Percentiles rank a stretch among this genome's conserved stretches.
These are phyloP conservation scores for Heliconius ismenius DNA, from an alignment of 2,888 invertebrate species.

Conservation along the genomic window DNA sequence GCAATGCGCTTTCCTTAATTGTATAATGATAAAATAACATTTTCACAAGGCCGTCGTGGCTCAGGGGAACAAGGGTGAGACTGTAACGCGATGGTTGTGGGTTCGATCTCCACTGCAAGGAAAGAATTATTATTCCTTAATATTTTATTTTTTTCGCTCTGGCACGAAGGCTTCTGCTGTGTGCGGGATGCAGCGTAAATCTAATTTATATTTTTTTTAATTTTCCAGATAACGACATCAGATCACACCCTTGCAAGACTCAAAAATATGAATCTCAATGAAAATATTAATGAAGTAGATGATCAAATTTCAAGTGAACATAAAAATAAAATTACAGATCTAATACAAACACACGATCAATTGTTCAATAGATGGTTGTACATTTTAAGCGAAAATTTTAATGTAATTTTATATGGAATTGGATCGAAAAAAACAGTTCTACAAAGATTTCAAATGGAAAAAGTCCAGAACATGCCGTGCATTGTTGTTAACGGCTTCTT, in stretches of 20 bases:
- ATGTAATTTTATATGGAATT: slow-evolving; percentile 92
- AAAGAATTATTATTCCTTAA: no score
- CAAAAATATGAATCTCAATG: slow-evolving; percentile 86
- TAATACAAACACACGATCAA: slow-evolving; percentile 81
- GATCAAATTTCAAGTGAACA: slow-evolving; percentile 84
- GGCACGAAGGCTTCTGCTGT: no score
- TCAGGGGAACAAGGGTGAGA: no score
- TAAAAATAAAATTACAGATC: slow-evolving; percentile 77
- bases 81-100: no score
- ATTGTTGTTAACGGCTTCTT: slow-evolving; percentile 95
- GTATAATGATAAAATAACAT: no score
- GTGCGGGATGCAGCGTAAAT: no score
- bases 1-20: no score
- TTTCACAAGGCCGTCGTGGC: no score
- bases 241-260: slow-evolving; percentile 89
- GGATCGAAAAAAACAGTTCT: slow-evolving; percentile 93
- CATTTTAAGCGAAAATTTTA: slow-evolving; percentile 90
- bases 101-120: no score
- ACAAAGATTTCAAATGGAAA: slow-evolving; percentile 86
- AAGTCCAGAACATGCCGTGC: slow-evolving; percentile 80
- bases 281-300: slow-evolving; percentile 75
- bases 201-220: neutral
- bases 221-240: slow-evolving; percentile 84
- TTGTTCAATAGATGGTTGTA: slow-evolving; percentile 88
- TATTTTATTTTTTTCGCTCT: no score